Conservation (phyloP, 2,113 vertebrate genomes). For the Triplophysa siluroides region DNA sequence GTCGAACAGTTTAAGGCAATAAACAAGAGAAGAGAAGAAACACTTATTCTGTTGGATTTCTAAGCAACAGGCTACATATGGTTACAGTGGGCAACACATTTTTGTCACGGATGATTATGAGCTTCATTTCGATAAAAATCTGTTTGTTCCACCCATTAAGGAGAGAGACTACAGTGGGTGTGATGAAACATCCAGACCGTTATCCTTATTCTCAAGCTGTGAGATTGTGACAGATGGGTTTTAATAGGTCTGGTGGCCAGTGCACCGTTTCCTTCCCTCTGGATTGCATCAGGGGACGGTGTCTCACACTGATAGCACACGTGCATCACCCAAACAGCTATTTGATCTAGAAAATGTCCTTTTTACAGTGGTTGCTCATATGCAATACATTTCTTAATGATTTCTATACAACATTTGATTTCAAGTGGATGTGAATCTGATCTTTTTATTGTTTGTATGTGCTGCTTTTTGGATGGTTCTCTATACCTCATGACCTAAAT, state of each 20-base stretch:
- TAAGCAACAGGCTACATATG: not conserved
- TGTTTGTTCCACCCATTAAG: not conserved
- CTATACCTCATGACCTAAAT: no score
- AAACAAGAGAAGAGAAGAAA: slow-evolving; percentile 4
- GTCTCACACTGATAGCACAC: slow-evolving; percentile 32
- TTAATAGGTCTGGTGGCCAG: slow-evolving; percentile 80
- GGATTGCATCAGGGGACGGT: slow-evolving; percentile 68
- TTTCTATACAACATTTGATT: no score
- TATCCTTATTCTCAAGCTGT: slow-evolving; percentile 67
- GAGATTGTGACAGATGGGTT: slow-evolving; percentile 83
- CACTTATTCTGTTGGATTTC: not conserved
- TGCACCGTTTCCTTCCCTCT: slow-evolving; percentile 84
- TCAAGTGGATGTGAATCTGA: no score
- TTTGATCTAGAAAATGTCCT: slow-evolving; percentile 4
- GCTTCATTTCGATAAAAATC: not conserved
- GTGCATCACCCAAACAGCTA: slow-evolving; percentile 55
- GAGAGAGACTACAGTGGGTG: slow-evolving; percentile 33
- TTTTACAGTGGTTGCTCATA: not conserved
- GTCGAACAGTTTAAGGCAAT: not conserved
- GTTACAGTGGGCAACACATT: not conserved
- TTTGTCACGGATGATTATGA: not conserved
- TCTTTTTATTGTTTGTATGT: no score
- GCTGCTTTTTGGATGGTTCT: no score
- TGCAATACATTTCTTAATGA: not conserved
- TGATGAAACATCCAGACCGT: slow-evolving; percentile 63